phyloP scores from a whole-genome alignment of 2,113 vertebrate species.

The Rhinolophus ferrumequinum region DNA sequence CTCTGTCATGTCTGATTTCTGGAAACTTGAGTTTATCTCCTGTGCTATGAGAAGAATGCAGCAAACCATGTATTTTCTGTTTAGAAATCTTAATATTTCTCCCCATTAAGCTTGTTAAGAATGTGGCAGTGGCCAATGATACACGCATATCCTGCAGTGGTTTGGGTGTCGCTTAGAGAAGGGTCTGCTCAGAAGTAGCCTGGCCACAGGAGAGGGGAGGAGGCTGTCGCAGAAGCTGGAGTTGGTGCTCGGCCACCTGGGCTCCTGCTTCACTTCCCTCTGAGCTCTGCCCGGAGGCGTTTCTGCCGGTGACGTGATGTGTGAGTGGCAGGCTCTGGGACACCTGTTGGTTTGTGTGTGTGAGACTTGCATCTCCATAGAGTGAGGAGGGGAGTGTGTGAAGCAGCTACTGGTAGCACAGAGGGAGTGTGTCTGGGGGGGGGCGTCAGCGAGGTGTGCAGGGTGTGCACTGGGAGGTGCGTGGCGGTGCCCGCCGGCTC shows the following conservation, averaged over 20 bases:
- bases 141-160: not conserved
- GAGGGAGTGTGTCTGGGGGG: not conserved
- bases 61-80: slow-evolving; percentile 60
- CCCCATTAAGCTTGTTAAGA: not conserved
- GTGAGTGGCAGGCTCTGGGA: not conserved
- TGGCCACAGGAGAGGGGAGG: not conserved
- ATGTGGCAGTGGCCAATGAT: not conserved
- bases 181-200: not conserved
- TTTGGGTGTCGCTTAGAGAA: not conserved
- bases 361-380: not conserved
- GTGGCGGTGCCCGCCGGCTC: fast-evolving
- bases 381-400: slow-evolving; percentile 82
- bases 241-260: not conserved
- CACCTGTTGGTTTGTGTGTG: not conserved
- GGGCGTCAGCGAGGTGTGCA: not conserved
- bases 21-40: slow-evolving; percentile 55
- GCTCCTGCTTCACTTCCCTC: not conserved
- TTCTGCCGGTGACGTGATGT: not conserved
- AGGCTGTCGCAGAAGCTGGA: not conserved
- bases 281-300: not conserved
- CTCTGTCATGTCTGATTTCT: slow-evolving; percentile 20
- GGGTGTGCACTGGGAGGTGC: not conserved
- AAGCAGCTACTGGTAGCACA: slow-evolving; percentile 57
- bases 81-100: not conserved
- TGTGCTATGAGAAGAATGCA: slow-evolving; percentile 58